Base-by-base conservation (phyloP, 1,140 invertebrate genomes). In the Leptopilina boulardi region DNA sequence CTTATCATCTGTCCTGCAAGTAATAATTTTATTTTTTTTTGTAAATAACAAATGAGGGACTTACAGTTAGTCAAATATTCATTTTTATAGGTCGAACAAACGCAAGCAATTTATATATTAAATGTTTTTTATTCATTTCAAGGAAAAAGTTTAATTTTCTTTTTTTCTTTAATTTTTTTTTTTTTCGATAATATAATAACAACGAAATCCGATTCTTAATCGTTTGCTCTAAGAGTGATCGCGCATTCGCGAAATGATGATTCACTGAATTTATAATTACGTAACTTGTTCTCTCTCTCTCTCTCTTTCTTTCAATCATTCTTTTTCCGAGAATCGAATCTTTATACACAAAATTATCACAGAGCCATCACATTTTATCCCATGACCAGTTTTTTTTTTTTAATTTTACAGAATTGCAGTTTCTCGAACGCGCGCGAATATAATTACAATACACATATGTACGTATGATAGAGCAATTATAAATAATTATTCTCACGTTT, bases 191-290 rank as follows among this genome's bases (percentile, higher is more conserved):
- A 34, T 34, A 34, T 34, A 34, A 34, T 34, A 34, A 34, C 2
- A 34, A 6, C 30, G 30, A 54, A 54, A 54, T 18, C 47, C 47
- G 47, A n/a, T 8, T 54, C 47, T 54, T 15, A 54, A 54, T 2
- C 47, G 47, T 34, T 54, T 18, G 47, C 47, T 18, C 19, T 19
- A 4, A n/a, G 5, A 54, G 47, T 18, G 47, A 19, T 54, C 47
- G 19, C 47, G 18, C 19, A 19, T 9, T 6, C 47, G 19, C 19
- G 6, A 18, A 54, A 54, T 19, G n/a, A 15, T 66, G 56, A 66
- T 66, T 66, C 56, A 66, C 23, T 66, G 56, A 66, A 66, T 66
- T 54, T 66, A 66, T 30, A 66, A 66, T 66, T 30, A 21, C 56
- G 56, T 6, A 66, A 66, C 23, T 0, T 66, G 11, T 26, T 30